Base-by-base conservation (phyloP, 2,888 invertebrate genomes). In the Sicus ferrugineus region DNA sequence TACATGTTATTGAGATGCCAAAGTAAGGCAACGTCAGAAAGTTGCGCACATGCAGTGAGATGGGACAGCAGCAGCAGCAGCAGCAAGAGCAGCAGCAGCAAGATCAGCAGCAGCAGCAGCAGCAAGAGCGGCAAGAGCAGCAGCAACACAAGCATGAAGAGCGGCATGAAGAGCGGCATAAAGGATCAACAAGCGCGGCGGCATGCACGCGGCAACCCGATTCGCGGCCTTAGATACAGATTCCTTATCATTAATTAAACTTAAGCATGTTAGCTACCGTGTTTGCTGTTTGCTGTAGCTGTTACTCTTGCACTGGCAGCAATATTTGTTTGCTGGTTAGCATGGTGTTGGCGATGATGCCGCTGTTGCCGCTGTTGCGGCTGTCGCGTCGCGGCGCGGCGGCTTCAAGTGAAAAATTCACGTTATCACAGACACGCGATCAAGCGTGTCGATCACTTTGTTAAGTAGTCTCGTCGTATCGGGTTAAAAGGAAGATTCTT, bases 241-340 rank as follows among this genome's bases (percentile, higher is more conserved):
- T 83, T 84, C 81, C 83, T 82, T 83, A 84, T 84, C 84, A 83
- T 83, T 83, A 84, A 83, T 83, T 83, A 83, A 84, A 82, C 79
- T 80, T 83, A 83, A 81, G 82, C 83, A 83, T 83, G 83, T 83
- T 82, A 80, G 83, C 83, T 83, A 83, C 84, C 81, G 83, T 83
- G 83, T 62, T 68, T 54, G 28, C 26, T 52, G 11, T 23, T 3
- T 42, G 9, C 42, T 42, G 14, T 61, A 34, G 61, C 21, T 19
- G 3, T 59, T 30, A 30, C 34, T 42, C 3, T 4, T 14, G 54
- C 14, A n/a, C 14, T 48, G 19, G 30, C 14, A 28, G 14, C 23
- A 59, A 46, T 28, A 56, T 23, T 54, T 54, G 30, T 11, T 21
- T 23, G 26, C 65, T 68, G n/a, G n/a, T n/a, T n/a, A n/a, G n/a